Conservation (phyloP, 2,797 vertebrate species). For the Acrossocheilus fasciatus region DNA sequence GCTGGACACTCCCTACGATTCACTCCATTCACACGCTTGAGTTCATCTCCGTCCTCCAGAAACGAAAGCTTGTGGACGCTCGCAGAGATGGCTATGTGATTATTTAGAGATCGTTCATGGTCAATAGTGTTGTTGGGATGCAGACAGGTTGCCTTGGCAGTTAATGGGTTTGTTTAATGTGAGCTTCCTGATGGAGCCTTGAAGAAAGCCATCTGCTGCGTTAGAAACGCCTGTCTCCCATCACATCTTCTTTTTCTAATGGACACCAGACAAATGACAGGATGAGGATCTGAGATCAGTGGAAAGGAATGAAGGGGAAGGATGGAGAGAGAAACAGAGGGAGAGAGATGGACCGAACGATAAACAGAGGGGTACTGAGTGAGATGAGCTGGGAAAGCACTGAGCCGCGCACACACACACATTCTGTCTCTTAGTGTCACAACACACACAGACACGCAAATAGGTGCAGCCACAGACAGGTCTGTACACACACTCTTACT, state of each 20-base stretch:
- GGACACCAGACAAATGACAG: slow-evolving; percentile 39
- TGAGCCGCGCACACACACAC: slow-evolving; percentile 30
- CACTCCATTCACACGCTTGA: slow-evolving; percentile 20
- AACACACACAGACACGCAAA: slow-evolving; percentile 37
- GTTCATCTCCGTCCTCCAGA: slow-evolving; percentile 76
- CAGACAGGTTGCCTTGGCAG: slow-evolving; percentile 55
- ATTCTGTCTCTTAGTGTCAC: slow-evolving; percentile 31
- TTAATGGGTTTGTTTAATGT: slow-evolving; percentile 60
- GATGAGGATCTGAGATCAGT: slow-evolving; percentile 51
- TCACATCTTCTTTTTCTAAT: slow-evolving; percentile 53
- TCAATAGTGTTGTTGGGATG: slow-evolving; percentile 58
- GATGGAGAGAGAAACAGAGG: slow-evolving; percentile 24
- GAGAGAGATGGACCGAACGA: slow-evolving; percentile 40
- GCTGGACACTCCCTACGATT: not conserved
- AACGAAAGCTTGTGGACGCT: slow-evolving; percentile 49
- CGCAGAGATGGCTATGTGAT: slow-evolving; percentile 30
- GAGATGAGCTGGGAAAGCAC: slow-evolving; percentile 38
- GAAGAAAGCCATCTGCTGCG: slow-evolving; percentile 53
- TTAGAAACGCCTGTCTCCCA: slow-evolving; percentile 55
- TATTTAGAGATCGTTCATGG: slow-evolving; percentile 67
- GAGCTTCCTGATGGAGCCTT: slow-evolving; percentile 55
- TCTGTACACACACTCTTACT: slow-evolving; percentile 59
- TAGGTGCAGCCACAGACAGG: slow-evolving; percentile 42
- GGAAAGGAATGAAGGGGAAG: slow-evolving; percentile 29
- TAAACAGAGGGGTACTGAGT: slow-evolving; percentile 48